These are phyloP conservation scores for Volucella inflata DNA, from an alignment of 2,888 invertebrate species.

Conservation along the genomic window DNA sequence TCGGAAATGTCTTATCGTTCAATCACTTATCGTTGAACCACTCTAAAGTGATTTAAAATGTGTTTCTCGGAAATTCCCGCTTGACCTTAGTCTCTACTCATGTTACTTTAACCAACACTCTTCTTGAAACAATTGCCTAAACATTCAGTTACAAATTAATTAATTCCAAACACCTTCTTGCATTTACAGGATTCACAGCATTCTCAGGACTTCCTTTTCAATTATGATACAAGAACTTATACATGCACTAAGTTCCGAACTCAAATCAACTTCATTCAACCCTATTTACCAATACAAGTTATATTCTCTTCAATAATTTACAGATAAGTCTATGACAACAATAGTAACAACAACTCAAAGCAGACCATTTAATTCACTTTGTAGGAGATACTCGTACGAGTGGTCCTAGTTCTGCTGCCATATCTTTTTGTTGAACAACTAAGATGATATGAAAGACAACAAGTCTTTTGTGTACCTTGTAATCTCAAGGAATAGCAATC, in stretches of 20 bases:
- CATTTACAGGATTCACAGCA: neutral
- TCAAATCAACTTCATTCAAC: constrained; percentile 49
- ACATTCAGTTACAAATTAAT: constrained; percentile 63
- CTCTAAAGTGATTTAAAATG: too few relatives aligned
- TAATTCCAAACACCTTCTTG: constrained; percentile 53
- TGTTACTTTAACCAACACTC: constrained; percentile 11
- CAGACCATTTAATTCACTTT: constrained; percentile 62
- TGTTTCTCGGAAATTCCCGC: neutral
- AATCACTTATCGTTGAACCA: too few relatives aligned
- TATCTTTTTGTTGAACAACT: constrained; percentile 29
- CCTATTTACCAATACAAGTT: constrained; percentile 60
- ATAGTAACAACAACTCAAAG: constrained; percentile 9
- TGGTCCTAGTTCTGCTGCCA: neutral
- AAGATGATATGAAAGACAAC: constrained; percentile 66
- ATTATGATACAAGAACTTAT: constrained; percentile 11
- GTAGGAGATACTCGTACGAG: neutral
- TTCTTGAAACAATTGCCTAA: constrained; percentile 32
- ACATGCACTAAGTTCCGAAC: too few relatives aligned
- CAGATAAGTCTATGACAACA: constrained; percentile 39
- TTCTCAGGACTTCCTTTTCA: neutral
- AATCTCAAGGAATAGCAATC: constrained; percentile 65
- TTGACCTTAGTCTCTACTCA: neutral
- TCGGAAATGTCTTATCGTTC: too few relatives aligned
- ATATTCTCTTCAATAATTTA: constrained; percentile 64
- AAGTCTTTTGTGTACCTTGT: constrained; percentile 69